Conservation (phyloP, 1,140 invertebrate genomes). For the Drosophila elegans region DNA sequence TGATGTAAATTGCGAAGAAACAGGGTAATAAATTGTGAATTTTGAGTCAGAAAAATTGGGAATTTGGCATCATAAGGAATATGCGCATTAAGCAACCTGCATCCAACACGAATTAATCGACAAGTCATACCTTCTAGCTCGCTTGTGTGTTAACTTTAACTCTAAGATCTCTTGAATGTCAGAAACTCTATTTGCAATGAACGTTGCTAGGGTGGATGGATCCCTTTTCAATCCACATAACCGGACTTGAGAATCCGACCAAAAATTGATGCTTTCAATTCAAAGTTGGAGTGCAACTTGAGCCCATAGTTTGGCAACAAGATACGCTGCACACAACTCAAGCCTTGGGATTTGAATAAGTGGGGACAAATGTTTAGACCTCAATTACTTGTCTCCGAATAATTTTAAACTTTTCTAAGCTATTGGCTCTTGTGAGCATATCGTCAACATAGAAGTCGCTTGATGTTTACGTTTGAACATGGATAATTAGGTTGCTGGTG, state of each 20-base stretch:
- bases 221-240: background rate
- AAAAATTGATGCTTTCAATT: background rate
- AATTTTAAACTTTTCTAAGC: no score
- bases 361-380: no score
- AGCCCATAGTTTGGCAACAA: no score
- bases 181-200: background rate
- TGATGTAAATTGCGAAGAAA: background rate
- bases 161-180: background rate
- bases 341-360: no score
- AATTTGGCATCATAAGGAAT: background rate
- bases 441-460: constrained; percentile 1
- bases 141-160: background rate
- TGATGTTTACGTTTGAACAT: background rate
- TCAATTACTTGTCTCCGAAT: no score
- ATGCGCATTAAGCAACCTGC: background rate
- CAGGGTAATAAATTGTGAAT: background rate
- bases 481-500: no score
- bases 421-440: constrained; percentile 16
- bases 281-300: background rate
- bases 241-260: background rate
- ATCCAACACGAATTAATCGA: background rate
- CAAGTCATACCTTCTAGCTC: background rate
- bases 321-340: no score
- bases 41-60: background rate
- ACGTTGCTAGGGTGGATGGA: no score